Evolutionary conservation across 2,888 invertebrate species (phyloP).

Genomic region (Ganaspis brasiliensis): DNA sequence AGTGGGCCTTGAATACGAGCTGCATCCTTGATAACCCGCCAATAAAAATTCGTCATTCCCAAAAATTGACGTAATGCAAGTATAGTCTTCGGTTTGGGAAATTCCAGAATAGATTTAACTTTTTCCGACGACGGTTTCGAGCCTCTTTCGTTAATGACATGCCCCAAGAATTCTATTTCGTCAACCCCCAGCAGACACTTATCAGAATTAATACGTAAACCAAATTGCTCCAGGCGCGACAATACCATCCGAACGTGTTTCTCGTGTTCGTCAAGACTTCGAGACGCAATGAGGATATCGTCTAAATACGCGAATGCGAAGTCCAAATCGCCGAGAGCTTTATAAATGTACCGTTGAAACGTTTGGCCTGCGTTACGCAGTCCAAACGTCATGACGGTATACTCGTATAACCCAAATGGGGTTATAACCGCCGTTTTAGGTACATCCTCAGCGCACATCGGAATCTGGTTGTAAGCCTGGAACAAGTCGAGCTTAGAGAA

Average conservation of each 20-base stretch:
- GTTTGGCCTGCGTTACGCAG: background rate
- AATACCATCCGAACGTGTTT: background rate
- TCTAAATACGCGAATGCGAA: background rate
- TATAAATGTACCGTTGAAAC: slow-evolving; percentile 11
- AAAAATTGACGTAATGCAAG: slow-evolving; percentile 43
- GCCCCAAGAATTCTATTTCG: slow-evolving; percentile 46
- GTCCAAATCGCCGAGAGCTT: background rate
- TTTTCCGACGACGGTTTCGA: slow-evolving; percentile 49
- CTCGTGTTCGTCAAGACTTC: background rate
- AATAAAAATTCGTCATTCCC: slow-evolving; percentile 47
- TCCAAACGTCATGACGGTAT: slow-evolving; percentile 7
- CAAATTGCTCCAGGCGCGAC: background rate
- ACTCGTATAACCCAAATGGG: slow-evolving; percentile 24
- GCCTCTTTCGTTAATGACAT: slow-evolving; percentile 50
- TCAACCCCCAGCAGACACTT: slow-evolving; percentile 44
- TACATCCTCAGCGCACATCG: background rate
- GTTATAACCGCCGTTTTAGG: background rate
- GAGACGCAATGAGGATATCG: slow-evolving; percentile 28
- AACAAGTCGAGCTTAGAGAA: slow-evolving; percentile 4
- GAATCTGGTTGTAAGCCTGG: slow-evolving; percentile 9
- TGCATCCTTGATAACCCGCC: slow-evolving; percentile 1
- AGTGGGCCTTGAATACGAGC: background rate
- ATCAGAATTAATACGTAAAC: background rate
- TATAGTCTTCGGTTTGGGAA: slow-evolving; percentile 39
- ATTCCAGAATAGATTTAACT: slow-evolving; percentile 41